phyloP scores from a whole-genome alignment of 1,140 invertebrate genomes.

The Trachymyrmex cornetzi region DNA sequence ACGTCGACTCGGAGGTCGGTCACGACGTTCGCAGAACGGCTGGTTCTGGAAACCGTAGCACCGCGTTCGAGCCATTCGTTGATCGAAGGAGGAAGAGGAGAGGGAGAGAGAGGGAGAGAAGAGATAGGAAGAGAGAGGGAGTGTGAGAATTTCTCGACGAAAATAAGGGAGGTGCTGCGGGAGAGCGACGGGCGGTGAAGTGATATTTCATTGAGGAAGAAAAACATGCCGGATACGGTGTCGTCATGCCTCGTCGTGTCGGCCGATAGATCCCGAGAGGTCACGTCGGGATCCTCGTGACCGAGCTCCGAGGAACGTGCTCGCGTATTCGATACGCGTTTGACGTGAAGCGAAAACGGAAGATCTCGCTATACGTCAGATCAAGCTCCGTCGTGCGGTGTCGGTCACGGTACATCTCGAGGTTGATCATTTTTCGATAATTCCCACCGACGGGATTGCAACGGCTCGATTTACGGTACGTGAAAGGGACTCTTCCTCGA shows the following conservation, averaged over 20 bases:
- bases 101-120: not conserved
- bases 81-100: not conserved
- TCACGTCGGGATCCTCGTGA: constrained; percentile 34
- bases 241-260: constrained; percentile 54
- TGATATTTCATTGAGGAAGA: constrained; percentile 36
- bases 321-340: not conserved
- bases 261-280: constrained; percentile 25
- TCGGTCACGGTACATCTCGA: not conserved
- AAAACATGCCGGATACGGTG: constrained; percentile 62
- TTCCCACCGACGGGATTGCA: not conserved
- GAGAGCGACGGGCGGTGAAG: constrained; percentile 1
- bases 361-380: not conserved
- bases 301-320: constrained; percentile 32
- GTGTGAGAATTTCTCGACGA: constrained; percentile 14
- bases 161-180: constrained; percentile 26
- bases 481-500: constrained; percentile 24
- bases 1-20: not conserved
- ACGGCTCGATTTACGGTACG: not conserved
- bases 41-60: not conserved
- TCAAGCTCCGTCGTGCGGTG: not conserved
- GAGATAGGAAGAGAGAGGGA: too few relatives aligned
- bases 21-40: too few relatives aligned
- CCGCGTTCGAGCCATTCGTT: not conserved
- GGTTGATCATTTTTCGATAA: not conserved
- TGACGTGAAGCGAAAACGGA: constrained; percentile 12